These are phyloP conservation scores for Sebastes kiyomatsui DNA, from an alignment of 2,797 vertebrate genomes.

Conservation along the genomic window DNA sequence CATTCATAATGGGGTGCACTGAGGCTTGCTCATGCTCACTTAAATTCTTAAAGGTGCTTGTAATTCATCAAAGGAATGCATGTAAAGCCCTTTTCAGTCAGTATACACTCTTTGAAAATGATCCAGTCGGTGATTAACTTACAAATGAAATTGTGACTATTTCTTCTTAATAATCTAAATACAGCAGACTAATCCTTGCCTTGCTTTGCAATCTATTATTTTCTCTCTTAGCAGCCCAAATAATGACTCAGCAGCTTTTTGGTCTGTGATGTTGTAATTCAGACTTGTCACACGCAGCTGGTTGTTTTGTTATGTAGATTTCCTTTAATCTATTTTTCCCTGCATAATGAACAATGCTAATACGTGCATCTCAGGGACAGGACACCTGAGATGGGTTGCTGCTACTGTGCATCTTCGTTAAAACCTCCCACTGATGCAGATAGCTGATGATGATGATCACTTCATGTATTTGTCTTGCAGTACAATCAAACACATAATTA, in stretches of 20 bases:
- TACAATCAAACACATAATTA: constrained; percentile 1
- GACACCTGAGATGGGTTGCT: neutral
- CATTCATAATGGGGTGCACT: neutral
- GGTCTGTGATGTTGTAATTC: constrained; percentile 29
- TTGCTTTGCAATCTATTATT: neutral
- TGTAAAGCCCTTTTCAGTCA: neutral
- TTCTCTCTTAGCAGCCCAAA: neutral
- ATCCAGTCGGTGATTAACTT: constrained; percentile 10
- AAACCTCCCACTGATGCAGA: neutral
- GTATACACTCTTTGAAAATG: neutral
- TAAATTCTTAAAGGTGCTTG: neutral
- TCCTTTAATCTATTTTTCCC: constrained; percentile 20
- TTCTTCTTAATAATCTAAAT: constrained; percentile 8
- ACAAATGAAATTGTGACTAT: neutral
- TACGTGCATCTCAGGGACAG: neutral
- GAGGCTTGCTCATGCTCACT: neutral
- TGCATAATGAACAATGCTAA: constrained; percentile 18
- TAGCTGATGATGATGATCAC: neutral
- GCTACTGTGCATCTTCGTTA: neutral
- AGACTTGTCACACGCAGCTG: neutral
- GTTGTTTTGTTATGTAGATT: constrained; percentile 43
- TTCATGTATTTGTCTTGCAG: neutral
- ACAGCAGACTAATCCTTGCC: neutral
- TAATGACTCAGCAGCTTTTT: constrained; percentile 34
- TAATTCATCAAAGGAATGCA: constrained; percentile 31